A percentile compares a stretch with the other conserved stretches of the same genome.
These are phyloP conservation scores for Sinodicranocentrus sp. DNA, from an alignment of 2,888 invertebrate genomes.

Conservation along the genomic window DNA sequence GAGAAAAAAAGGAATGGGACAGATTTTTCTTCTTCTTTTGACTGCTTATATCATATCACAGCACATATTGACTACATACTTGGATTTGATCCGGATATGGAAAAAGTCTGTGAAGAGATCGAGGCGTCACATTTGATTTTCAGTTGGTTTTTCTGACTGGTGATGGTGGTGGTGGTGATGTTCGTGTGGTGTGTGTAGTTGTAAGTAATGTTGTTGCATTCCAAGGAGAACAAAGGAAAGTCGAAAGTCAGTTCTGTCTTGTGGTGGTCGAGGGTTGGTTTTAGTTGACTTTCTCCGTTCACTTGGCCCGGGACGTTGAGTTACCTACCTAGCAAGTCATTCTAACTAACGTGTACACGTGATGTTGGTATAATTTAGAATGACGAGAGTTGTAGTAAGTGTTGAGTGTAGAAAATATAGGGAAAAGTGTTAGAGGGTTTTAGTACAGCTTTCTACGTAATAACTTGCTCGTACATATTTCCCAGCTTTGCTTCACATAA, in stretches of 20 bases:
- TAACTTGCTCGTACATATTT: too few relatives aligned
- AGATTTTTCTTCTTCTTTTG: conserved; percentile 63
- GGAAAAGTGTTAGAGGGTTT: too few relatives aligned
- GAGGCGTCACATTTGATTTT: conserved; percentile 67
- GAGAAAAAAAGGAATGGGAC: conserved; percentile 61
- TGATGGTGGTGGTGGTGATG: conserved; percentile 48
- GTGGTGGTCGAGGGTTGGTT: conserved; percentile 44
- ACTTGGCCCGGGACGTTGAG: conserved; percentile 4
- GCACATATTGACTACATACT: conserved; percentile 52
- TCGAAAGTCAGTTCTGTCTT: conserved; percentile 48
- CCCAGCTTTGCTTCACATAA: not conserved
- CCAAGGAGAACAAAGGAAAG: conserved; percentile 56
- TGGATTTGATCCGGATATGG: conserved; percentile 47
- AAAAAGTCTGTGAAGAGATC: conserved; percentile 56
- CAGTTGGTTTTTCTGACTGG: conserved; percentile 56
- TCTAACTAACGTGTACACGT: not conserved
- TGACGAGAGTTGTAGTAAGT: not conserved
- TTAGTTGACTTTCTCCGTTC: conserved; percentile 29
- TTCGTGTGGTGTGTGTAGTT: conserved; percentile 52
- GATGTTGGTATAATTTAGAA: not conserved
- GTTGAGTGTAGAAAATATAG: too few relatives aligned
- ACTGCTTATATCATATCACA: conserved; percentile 58
- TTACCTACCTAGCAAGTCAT: not conserved
- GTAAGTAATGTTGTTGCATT: conserved; percentile 46
- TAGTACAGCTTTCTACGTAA: too few relatives aligned